Conservation (phyloP, 2,888 invertebrate genomes). For the Carpatolechia fugitivella region DNA sequence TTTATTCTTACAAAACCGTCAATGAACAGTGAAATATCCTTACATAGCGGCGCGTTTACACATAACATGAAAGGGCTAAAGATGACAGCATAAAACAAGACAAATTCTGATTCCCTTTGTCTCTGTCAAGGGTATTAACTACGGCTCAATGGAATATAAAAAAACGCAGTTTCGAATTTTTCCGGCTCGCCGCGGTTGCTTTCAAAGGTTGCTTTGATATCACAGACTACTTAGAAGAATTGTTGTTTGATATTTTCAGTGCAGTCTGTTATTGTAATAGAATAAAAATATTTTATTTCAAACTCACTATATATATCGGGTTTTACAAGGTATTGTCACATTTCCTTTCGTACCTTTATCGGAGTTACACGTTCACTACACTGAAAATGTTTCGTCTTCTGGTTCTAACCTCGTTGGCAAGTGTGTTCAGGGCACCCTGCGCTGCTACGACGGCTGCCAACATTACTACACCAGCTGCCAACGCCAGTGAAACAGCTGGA, state of each 20-base stretch:
- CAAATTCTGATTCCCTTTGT: background rate
- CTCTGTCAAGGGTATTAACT: background rate
- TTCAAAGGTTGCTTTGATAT: too few species aligned
- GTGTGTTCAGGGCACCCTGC: conserved; percentile 34
- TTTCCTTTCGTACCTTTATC: background rate
- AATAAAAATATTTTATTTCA: too few species aligned
- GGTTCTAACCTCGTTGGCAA: conserved; percentile 39
- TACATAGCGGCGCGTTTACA: background rate
- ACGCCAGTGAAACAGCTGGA: conserved; percentile 19
- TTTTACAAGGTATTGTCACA: background rate
- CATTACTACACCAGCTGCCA: conserved; percentile 17
- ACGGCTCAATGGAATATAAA: background rate
- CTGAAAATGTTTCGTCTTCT: conserved; percentile 25
- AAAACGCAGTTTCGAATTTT: background rate
- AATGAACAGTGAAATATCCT: background rate
- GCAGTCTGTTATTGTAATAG: too few species aligned
- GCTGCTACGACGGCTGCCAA: conserved; percentile 17
- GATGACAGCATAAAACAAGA: background rate
- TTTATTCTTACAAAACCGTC: background rate
- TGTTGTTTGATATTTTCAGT: too few species aligned
- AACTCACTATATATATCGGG: too few species aligned
- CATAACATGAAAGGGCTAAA: background rate
- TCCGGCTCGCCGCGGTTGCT: too few species aligned
- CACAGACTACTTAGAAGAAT: too few species aligned
- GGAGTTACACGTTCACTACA: background rate